Base-by-base conservation (phyloP, 1,140 invertebrate species). In the Drosophila dunni region DNA sequence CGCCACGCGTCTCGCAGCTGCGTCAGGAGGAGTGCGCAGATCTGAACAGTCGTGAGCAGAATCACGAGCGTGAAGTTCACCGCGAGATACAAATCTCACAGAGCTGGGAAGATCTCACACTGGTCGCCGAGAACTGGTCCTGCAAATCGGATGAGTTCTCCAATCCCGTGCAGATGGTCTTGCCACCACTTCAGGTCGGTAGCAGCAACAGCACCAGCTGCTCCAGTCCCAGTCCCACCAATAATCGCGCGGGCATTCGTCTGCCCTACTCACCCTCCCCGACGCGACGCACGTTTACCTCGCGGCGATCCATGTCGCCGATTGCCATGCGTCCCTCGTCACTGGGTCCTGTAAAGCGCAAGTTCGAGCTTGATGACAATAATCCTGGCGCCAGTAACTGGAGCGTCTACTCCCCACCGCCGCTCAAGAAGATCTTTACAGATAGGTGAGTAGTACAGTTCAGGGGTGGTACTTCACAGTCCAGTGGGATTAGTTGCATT, bases 61-160 rank as follows among this genome's bases (percentile, higher is more conserved):
- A 96, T n/a, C 97, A 97, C 92, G 97, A 98, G 93, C 94, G 96
- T 50, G 97, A 98, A 93, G 94, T 97, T 57, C 96, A 97, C 89
- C 96, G 95, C 84, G 95, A 96, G 72, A 97, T 98, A 94, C 96
- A 97, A 92, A 97, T 98, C 93, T 97, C 97, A 1, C 97, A 97
- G 90, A 97, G 97, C 13, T 97, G 96, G 94, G 97, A 98, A 92
- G 97, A 98, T 93, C 93, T 98, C 3, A 96, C 96, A 0, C 93
- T 98, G 33, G 95, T 97, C 70, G 94, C 94, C 3, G 95, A 95
- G 81, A 94, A 93, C 38, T 91, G 93, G 74, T 93, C 93, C 9
- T 93, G 77, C 90, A 93, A 80, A 92, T 94, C 93, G 89, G 90
- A 92, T 53, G 95, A 93, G 95, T 95, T 92, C 15, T 85, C 76